Evolutionary conservation across 2,888 invertebrate genomes (phyloP).

Genomic region (Melanostoma scalare): DNA sequence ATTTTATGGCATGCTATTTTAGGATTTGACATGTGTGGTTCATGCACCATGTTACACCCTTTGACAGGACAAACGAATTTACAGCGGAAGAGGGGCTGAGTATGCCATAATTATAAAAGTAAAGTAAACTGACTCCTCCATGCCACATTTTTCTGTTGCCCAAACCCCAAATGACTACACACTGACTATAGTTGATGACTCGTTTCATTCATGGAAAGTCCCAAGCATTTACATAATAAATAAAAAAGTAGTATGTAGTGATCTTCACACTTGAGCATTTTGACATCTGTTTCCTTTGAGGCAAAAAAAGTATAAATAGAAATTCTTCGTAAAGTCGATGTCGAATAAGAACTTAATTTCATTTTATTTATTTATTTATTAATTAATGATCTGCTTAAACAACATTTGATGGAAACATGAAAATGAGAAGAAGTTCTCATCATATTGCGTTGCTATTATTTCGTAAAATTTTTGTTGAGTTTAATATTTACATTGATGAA

Average conservation of each 20-base stretch:
- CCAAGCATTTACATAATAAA: constrained; percentile 30
- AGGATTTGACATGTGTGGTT: constrained; percentile 69
- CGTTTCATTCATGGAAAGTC: constrained; percentile 49
- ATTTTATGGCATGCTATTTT: constrained; percentile 68
- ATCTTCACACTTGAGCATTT: constrained; percentile 65
- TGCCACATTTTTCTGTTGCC: constrained; percentile 4
- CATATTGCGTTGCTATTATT: no score
- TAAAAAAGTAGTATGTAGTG: constrained; percentile 36
- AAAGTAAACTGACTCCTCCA: constrained; percentile 44
- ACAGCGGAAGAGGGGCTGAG: constrained; percentile 42
- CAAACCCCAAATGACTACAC: constrained; percentile 21
- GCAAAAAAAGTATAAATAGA: constrained; percentile 35
- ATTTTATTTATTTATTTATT: constrained; percentile 17
- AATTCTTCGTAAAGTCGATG: constrained; percentile 13
- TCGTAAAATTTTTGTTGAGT: no score
- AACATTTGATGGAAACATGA: no score
- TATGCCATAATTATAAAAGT: constrained; percentile 52
- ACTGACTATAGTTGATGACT: constrained; percentile 36
- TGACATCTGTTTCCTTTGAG: constrained; percentile 66
- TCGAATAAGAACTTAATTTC: constrained; percentile 7
- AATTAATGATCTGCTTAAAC: no score
- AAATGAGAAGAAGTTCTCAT: no score
- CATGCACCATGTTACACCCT: constrained; percentile 46
- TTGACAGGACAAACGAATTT: constrained; percentile 55
- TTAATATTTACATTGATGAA: no score